These are phyloP conservation scores for Orchesella flavescens DNA, from an alignment of 2,888 invertebrate genomes.

Conservation along the genomic window DNA sequence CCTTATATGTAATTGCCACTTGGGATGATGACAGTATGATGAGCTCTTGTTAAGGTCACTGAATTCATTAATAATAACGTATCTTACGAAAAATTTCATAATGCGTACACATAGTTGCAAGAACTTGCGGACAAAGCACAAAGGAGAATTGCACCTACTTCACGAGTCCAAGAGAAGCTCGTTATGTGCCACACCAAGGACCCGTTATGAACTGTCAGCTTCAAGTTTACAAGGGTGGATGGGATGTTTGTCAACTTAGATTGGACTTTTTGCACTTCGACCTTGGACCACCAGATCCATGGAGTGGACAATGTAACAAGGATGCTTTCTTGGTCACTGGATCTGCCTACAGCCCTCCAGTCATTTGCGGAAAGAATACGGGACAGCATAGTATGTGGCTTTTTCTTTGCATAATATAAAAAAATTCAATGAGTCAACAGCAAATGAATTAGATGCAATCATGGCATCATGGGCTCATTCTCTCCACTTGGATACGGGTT, in stretches of 20 bases:
- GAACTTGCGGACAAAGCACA: slow-evolving; percentile 72
- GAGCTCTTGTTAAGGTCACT: no score
- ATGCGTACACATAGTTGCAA: slow-evolving; percentile 63
- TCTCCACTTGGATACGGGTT: slow-evolving; percentile 21
- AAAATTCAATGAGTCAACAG: neutral
- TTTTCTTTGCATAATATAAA: neutral
- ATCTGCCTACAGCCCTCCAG: slow-evolving; percentile 72
- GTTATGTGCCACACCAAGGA: slow-evolving; percentile 69
- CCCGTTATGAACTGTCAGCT: slow-evolving; percentile 72
- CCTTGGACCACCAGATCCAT: slow-evolving; percentile 71
- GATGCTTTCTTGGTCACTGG: slow-evolving; percentile 72
- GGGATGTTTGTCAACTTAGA: slow-evolving; percentile 71
- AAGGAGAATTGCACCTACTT: slow-evolving; percentile 72
- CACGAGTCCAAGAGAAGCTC: slow-evolving; percentile 70
- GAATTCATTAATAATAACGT: no score
- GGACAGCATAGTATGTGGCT: slow-evolving; percentile 72
- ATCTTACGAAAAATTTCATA: neutral
- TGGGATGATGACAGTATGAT: no score
- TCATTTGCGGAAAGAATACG: slow-evolving; percentile 72
- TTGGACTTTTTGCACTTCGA: slow-evolving; percentile 72
- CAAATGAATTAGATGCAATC: neutral
- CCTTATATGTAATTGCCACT: neutral
- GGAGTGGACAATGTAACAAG: slow-evolving; percentile 72
- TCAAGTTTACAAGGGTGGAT: slow-evolving; percentile 71
- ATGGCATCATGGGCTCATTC: neutral